Percentiles rank a stretch among this genome's conserved stretches.
phyloP scores from a whole-genome alignment of 2,113 vertebrate genomes.

The Cryptomyrus ogoouensis region DNA sequence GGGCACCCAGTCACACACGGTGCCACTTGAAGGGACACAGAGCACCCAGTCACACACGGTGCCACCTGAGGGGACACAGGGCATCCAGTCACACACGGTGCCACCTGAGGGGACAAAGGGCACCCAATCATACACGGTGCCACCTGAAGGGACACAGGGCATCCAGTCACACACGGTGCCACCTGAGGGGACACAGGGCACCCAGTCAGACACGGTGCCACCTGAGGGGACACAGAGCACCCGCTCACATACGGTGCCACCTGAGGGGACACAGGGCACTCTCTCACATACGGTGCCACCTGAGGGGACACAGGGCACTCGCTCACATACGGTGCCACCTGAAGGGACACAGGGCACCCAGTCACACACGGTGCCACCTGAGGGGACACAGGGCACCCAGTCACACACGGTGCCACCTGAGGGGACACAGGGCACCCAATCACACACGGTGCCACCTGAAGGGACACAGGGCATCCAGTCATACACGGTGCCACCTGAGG shows the following conservation, averaged over 20 bases:
- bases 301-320: background rate
- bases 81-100: background rate
- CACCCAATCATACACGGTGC: background rate
- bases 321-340: background rate
- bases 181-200: too few relatives aligned
- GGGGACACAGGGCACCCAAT: too few relatives aligned
- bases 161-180: background rate
- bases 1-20: background rate
- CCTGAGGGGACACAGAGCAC: too few relatives aligned
- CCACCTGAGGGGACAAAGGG: background rate
- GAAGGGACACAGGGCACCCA: background rate
- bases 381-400: too few relatives aligned
- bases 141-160: background rate
- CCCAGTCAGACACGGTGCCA: background rate
- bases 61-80: too few relatives aligned
- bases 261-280: too few relatives aligned
- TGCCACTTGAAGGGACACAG: too few relatives aligned
- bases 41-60: too few relatives aligned
- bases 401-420: background rate
- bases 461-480: background rate
- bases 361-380: background rate
- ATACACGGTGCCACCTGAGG: background rate
- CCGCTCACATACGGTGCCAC: too few relatives aligned
- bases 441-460: accelerated
- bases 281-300: background rate